Evolutionary conservation across 2,113 vertebrate species (phyloP).

Genomic region (Glaucidium brasilianum): DNA sequence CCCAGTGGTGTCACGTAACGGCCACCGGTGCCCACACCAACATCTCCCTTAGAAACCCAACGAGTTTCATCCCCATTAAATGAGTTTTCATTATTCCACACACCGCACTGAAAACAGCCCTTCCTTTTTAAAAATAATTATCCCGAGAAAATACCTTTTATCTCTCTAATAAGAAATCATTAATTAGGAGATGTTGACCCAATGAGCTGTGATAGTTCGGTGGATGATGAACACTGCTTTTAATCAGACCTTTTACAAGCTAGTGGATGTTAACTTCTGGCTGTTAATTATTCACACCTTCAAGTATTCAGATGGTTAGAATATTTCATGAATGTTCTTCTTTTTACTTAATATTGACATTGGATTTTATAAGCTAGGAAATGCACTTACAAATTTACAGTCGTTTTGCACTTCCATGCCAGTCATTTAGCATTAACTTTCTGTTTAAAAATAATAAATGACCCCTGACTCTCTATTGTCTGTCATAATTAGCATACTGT

Average conservation of each 20-base stretch:
- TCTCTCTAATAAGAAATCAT: conserved; percentile 54
- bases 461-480: conserved; percentile 72
- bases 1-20: neutral
- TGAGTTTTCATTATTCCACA: conserved; percentile 8
- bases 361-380: conserved; percentile 70
- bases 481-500: conserved; percentile 75
- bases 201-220: conserved; percentile 60
- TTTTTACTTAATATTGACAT: conserved; percentile 50
- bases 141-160: conserved; percentile 31
- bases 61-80: neutral
- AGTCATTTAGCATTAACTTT: conserved; percentile 64
- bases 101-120: neutral
- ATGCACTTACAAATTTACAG: conserved; percentile 70
- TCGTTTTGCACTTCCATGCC: conserved; percentile 61
- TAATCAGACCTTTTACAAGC: conserved; percentile 78
- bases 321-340: conserved; percentile 61
- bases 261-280: conserved; percentile 65
- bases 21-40: neutral
- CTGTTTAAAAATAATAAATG: conserved; percentile 76
- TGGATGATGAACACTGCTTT: conserved; percentile 69
- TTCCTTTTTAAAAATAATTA: conserved; percentile 21
- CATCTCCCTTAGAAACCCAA: neutral
- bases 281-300: conserved; percentile 72
- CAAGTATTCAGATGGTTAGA: conserved; percentile 41
- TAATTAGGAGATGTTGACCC: conserved; percentile 76